phyloP scores from a whole-genome alignment of 2,888 invertebrate genomes.

The Cephus rjabovi region DNA sequence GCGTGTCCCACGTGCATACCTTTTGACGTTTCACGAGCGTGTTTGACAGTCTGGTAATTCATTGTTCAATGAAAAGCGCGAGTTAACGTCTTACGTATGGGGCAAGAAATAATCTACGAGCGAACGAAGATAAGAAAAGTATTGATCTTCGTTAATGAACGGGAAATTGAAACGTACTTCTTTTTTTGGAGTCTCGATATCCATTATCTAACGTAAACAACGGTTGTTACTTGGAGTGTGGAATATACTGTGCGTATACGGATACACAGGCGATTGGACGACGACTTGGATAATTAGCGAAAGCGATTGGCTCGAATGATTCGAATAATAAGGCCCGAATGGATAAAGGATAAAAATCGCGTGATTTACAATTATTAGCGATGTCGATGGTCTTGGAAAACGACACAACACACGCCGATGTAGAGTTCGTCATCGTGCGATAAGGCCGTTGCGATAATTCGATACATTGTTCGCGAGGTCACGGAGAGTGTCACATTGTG shows the following conservation, averaged over 20 bases:
- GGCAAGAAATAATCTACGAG: neutral
- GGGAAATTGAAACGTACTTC: neutral
- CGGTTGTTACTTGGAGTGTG: neutral
- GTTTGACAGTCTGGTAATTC: no score
- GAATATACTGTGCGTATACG: neutral
- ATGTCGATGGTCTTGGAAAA: neutral
- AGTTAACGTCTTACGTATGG: neutral
- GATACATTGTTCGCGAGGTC: neutral
- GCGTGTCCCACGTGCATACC: neutral
- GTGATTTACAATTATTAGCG: neutral
- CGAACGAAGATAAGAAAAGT: neutral
- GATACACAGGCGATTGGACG: neutral
- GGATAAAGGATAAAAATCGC: neutral
- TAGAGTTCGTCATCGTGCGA: neutral
- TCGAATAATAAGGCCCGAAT: neutral
- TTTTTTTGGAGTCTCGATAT: neutral
- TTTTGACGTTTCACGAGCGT: neutral
- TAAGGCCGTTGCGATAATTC: neutral
- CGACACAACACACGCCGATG: neutral
- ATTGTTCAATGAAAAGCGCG: neutral
- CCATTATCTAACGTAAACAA: neutral
- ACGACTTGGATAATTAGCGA: neutral
- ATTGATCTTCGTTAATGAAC: neutral
- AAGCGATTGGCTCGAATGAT: neutral
- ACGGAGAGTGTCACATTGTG: neutral